phyloP scores from a whole-genome alignment of 2,888 invertebrate genomes.

The Pachliopta kotzebuea region DNA sequence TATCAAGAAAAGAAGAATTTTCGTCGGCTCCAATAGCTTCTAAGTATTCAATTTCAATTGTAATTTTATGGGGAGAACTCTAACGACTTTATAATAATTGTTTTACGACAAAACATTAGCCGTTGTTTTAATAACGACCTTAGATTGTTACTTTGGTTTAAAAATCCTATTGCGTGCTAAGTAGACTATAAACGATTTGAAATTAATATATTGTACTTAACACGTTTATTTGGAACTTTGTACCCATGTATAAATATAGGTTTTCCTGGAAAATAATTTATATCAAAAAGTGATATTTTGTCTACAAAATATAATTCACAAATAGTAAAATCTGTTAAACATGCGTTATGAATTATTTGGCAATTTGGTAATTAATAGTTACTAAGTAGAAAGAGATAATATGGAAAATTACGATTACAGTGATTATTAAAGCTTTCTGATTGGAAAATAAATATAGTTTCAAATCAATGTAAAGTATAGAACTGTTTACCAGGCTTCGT shows the following conservation, averaged over 20 bases:
- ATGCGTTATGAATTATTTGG: too few relatives aligned
- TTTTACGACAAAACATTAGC: constrained; percentile 20
- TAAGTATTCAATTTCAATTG: constrained; percentile 9
- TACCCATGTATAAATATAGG: neutral
- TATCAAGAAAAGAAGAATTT: too few relatives aligned
- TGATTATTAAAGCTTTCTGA: too few relatives aligned
- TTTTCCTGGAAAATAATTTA: neutral
- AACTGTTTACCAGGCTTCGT: constrained; percentile 29
- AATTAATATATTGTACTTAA: neutral
- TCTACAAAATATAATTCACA: neutral
- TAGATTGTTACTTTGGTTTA: constrained; percentile 15
- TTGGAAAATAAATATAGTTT: constrained; percentile 7
- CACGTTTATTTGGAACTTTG: neutral
- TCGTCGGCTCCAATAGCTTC: too few relatives aligned
- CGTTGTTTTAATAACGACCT: constrained; percentile 15
- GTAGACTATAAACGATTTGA: constrained; percentile 13
- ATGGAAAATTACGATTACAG: neutral
- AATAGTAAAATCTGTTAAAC: too few relatives aligned
- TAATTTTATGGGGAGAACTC: constrained; percentile 5
- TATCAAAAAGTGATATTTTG: neutral
- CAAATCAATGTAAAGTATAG: constrained; percentile 24
- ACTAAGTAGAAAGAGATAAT: neutral
- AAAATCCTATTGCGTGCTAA: constrained; percentile 24
- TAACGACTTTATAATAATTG: constrained; percentile 27
- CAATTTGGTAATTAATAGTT: too few relatives aligned